Base-by-base conservation (phyloP, 1,140 invertebrate genomes). In the Pteromalus puparum region DNA sequence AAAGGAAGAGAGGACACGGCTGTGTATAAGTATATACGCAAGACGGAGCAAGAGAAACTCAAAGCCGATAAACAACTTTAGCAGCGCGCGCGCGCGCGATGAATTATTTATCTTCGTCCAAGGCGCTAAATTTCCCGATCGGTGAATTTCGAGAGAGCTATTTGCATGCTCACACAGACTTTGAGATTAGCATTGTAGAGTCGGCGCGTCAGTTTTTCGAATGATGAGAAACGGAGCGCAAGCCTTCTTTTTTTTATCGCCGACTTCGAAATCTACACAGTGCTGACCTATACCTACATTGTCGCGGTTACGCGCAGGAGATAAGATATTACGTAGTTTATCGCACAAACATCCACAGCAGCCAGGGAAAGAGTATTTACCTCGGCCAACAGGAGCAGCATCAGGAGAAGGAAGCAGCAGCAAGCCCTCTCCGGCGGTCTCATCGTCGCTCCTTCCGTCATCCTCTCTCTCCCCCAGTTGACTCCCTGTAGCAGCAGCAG, bases 371-470 rank as follows among this genome's bases (percentile, higher is more conserved):
- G 30, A 34, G 30, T 70, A 30, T 70, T 70, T 75, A 83, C 75
- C 82, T 78, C 65, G 1, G 75, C 65, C 18, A 83, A 30, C 10
- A 72, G 24, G 18, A 83, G 82, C 28, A 83, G 67, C 26, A 83
- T n/a, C 18, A 70, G 30, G 30, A 83, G 48, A 18, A 76, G 74
- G n/a, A 83, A 65, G 38, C 73, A 77, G 48, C n/a, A 77, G 34
- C 73, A 34, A 12, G 73, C 30, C 68, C 73, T 74, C 34, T 72
- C 24, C 46, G 6, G 28, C 9, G 38, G 67, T 10, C 28, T 42
- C 79, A 30, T 75, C 73, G 24, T 82, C 46, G 48, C 26, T 48
- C 24, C 68, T 68, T 18, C 18, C 30, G 18, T 67, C 65, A 42
- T 42, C 78, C 30, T 67, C 68, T 24, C 61, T n/a, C 53, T 48